Evolutionary conservation across 1,140 invertebrate genomes (phyloP).

Genomic region (Heliconius melpomene): DNA sequence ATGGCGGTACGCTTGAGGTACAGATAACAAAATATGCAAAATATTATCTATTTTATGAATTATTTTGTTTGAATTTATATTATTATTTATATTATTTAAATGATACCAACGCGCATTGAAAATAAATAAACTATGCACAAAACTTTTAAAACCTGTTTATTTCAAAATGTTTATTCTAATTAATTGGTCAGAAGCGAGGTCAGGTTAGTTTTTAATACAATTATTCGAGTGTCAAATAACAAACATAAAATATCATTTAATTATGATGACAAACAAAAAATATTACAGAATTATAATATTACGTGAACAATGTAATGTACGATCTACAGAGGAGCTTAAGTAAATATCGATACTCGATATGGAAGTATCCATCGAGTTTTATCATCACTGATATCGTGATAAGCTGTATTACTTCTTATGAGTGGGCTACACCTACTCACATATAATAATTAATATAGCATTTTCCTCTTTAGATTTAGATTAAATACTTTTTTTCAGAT

Average conservation of each 20-base stretch:
- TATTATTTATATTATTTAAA: neutral
- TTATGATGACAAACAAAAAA: neutral
- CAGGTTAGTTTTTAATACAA: no score
- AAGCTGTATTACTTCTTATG: neutral
- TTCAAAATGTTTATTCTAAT: no score
- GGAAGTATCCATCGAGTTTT: conserved; percentile 7
- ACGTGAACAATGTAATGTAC: neutral
- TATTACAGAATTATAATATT: neutral
- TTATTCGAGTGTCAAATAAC: no score
- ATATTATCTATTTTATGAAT: neutral
- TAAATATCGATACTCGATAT: neutral
- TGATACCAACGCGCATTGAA: neutral
- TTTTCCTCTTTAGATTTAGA: neutral
- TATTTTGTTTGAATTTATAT: neutral
- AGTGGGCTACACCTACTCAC: neutral
- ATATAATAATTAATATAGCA: neutral
- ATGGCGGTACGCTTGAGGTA: conserved; percentile 20
- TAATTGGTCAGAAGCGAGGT: no score
- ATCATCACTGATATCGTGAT: neutral
- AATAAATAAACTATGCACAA: no score
- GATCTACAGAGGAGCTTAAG: neutral
- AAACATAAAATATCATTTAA: no score
- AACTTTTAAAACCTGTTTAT: no score
- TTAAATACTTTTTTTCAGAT: no score
- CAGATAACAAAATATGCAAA: conserved; percentile 6